Evolutionary conservation across 1,140 invertebrate genomes (phyloP).

Genomic region (Monochamus saltuarius): DNA sequence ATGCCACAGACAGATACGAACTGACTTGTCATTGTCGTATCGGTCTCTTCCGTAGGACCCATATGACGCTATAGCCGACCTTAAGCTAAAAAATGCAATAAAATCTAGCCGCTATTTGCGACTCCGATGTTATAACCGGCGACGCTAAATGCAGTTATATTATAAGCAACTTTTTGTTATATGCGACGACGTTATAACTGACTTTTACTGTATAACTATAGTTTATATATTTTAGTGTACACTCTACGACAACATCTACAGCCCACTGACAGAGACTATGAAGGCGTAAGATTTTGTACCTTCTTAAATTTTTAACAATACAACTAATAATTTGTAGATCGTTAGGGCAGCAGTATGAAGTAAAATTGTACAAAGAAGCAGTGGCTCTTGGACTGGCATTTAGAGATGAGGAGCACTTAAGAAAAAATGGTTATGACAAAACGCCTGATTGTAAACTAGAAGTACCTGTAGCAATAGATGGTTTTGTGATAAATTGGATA

Average conservation of each 20-base stretch:
- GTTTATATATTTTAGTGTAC: slow-evolving; percentile 57
- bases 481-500: slow-evolving; percentile 90
- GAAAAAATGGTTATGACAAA: slow-evolving; percentile 87
- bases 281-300: slow-evolving; percentile 48
- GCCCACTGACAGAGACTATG: slow-evolving; percentile 71
- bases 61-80: too few species aligned
- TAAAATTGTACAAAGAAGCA: slow-evolving; percentile 63
- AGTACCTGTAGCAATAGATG: slow-evolving; percentile 83
- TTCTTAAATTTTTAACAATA: not conserved
- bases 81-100: too few species aligned
- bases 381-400: slow-evolving; percentile 65
- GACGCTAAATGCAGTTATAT: too few species aligned
- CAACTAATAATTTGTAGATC: slow-evolving; percentile 53
- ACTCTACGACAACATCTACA: slow-evolving; percentile 76
- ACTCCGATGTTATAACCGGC: too few species aligned
- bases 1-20: too few species aligned
- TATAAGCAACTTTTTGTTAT: too few species aligned
- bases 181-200: too few species aligned
- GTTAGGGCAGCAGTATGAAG: slow-evolving; percentile 77
- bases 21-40: too few species aligned
- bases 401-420: slow-evolving; percentile 78
- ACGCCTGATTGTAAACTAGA: slow-evolving; percentile 93
- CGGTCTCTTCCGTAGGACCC: too few species aligned
- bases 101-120: too few species aligned
- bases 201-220: too few species aligned